Conservation (phyloP, 1,140 invertebrate species). For the Lasioglossum albipes region DNA sequence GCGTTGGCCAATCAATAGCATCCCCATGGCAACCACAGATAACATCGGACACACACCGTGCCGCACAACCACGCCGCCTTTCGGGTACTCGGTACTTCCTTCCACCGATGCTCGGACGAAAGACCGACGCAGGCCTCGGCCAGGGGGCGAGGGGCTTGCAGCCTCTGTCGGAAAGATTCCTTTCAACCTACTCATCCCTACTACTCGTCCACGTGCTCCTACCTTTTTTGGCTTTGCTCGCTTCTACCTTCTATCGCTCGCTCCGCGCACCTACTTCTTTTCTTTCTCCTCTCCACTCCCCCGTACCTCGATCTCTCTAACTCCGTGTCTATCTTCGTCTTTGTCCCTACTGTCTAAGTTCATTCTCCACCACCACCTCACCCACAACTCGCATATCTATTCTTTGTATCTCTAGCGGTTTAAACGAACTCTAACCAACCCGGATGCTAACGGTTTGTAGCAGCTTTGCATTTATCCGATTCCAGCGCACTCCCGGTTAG, state of each 20-base stretch:
- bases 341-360: neutral
- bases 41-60: slow-evolving; percentile 79
- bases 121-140: slow-evolving; percentile 16
- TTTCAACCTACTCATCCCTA: slow-evolving; percentile 17
- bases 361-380: neutral
- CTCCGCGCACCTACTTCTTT: neutral
- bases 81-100: slow-evolving; percentile 59
- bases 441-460: slow-evolving; percentile 27
- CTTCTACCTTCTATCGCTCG: slow-evolving; percentile 25
- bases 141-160: slow-evolving; percentile 6
- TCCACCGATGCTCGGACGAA: slow-evolving; percentile 54
- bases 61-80: slow-evolving; percentile 64
- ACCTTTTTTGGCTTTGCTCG: slow-evolving; percentile 12
- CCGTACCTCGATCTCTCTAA: neutral
- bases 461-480: slow-evolving; percentile 49
- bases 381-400: slow-evolving; percentile 10
- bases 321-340: neutral
- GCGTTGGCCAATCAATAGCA: slow-evolving; percentile 81
- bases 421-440: slow-evolving; percentile 44
- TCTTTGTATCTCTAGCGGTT: slow-evolving; percentile 10
- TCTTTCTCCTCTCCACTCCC: too few species aligned
- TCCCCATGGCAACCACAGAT: slow-evolving; percentile 81
- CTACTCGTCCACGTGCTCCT: slow-evolving; percentile 3
- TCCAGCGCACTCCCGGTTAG: neutral
- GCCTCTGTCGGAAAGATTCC: slow-evolving; percentile 47